Percentiles rank a stretch among this genome's conserved stretches.
Conservation (phyloP, 2,797 vertebrate genomes). For the Sciurus carolinensis region DNA sequence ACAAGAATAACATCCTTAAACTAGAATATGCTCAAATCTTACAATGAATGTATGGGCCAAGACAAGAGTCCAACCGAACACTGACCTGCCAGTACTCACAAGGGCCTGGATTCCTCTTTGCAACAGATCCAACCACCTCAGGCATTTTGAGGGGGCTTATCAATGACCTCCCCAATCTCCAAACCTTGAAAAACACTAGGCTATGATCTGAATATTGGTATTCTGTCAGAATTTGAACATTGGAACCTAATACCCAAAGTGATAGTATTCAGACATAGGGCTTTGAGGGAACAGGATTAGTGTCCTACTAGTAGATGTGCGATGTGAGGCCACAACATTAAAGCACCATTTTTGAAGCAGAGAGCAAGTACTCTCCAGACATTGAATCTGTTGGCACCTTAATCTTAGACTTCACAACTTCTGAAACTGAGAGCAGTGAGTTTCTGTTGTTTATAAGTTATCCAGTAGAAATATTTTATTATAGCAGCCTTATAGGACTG, state of each 20-base stretch:
- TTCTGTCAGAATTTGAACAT: background rate
- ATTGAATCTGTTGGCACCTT: background rate
- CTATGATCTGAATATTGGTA: background rate
- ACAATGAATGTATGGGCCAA: background rate
- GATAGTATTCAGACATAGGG: background rate
- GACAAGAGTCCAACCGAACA: background rate
- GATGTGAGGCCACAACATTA: background rate
- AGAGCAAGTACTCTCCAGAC: background rate
- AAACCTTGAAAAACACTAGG: background rate
- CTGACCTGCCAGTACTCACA: background rate
- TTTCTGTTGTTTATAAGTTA: background rate
- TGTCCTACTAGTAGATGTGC: background rate
- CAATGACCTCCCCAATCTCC: background rate
- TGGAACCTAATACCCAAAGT: background rate
- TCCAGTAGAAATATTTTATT: background rate
- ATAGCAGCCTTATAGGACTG: background rate
- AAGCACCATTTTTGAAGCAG: background rate
- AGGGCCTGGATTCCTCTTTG: slow-evolving; percentile 11
- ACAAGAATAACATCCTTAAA: slow-evolving; percentile 49
- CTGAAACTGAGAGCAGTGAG: background rate
- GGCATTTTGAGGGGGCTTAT: background rate
- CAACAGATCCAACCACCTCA: slow-evolving; percentile 1
- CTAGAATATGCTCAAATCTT: slow-evolving; percentile 56
- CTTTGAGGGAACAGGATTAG: background rate
- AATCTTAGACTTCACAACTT: background rate